Evolutionary conservation across 2,888 invertebrate species (phyloP), one percentile per base, ranked within the genome.

Genomic region (Cheiracanthium punctorium): DNA sequence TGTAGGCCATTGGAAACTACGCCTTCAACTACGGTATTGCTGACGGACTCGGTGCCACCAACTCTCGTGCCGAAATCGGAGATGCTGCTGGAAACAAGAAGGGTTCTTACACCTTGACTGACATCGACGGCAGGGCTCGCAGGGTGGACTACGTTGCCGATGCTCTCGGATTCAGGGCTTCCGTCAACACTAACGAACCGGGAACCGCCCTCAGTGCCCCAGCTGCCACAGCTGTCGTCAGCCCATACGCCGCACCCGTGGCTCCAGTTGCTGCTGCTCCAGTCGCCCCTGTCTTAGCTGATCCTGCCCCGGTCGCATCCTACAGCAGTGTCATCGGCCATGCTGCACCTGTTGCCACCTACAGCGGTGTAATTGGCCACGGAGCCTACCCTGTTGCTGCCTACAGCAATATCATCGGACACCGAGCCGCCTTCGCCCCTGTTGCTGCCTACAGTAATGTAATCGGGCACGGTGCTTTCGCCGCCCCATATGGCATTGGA

Each of bases 21-120:
- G 85, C 81, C 10, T 88, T 88, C 70, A 80, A 74, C 32, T 88
- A 88, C 30, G 87, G 82, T 28, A 87, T 88, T 33, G 80, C 74
- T n/a, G 77, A 88, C 29, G 81, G 65, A 12, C 33, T 58, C 29
- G 88, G 88, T 10, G 85, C 86, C 24, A 76, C 65, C 20, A 88
- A 88, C 75, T 24, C 52, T n/a, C 20, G 71, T 20, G 0, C 43
- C 29, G 71, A 71, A 71, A 43, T 71, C 8, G 71, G 71, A 1
- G 71, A 71, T 17, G 71, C 71, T 17, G 28, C 28, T 71, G 71
- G 71, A 43, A 71, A 71, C 43, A 71, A 71, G 43, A 43, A 43
- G 10, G 71, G 71, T 0, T 29, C 71, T 33, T 71, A 71, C 71
- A 43, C 43, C 14, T 12, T 71, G 7, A 43, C 43, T 0, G 71